Conservation (phyloP, 2,113 vertebrate genomes). For the Pelecanoides urinatrix region DNA sequence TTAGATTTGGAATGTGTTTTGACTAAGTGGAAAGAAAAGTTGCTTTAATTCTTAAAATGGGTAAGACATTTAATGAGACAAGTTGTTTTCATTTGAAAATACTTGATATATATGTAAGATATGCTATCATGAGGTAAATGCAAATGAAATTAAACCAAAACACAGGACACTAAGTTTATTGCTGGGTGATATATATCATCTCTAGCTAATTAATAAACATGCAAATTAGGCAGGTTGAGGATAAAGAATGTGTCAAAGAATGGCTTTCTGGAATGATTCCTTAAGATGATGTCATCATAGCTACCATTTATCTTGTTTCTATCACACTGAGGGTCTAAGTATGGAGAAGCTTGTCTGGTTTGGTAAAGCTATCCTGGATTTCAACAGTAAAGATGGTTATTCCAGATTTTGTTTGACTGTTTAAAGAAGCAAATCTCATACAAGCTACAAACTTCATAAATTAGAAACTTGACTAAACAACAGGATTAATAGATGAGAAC, state of each 20-base stretch:
- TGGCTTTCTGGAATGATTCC: background rate
- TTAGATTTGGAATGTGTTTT: background rate
- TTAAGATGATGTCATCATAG: background rate
- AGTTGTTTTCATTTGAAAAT: background rate
- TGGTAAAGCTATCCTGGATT: background rate
- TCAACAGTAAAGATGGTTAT: background rate
- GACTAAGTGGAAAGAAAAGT: background rate
- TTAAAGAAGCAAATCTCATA: background rate
- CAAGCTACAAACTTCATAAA: background rate
- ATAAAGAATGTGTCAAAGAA: background rate
- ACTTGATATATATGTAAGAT: background rate
- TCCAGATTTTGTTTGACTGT: background rate
- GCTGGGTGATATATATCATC: background rate
- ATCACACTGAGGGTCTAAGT: background rate
- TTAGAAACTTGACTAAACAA: background rate
- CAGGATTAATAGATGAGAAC: background rate
- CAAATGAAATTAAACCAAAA: slow-evolving; percentile 29
- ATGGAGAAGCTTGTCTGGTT: background rate
- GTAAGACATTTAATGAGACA: background rate
- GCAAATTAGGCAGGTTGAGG: background rate
- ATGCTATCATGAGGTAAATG: background rate
- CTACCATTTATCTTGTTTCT: background rate
- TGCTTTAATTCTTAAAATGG: background rate
- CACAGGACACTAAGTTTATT: background rate
- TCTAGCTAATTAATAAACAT: slow-evolving; percentile 25